Conservation (phyloP, 2,888 invertebrate genomes). For the Hirtodrosophila histrioides region DNA sequence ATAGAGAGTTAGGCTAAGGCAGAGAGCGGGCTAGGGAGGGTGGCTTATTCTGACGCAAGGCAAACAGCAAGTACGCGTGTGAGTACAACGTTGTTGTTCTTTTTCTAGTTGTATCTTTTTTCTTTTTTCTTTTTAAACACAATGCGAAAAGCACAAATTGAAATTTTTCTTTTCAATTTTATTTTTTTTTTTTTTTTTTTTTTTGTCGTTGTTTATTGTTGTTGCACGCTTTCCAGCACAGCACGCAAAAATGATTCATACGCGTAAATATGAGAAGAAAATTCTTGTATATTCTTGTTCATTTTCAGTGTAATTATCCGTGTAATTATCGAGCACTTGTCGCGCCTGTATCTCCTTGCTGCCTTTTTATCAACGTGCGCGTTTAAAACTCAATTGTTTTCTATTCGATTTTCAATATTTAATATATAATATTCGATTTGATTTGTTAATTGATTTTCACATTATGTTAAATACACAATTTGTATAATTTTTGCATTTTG, state of each 20-base stretch:
- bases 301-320: constrained; percentile 31
- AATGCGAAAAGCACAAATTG: too few species aligned
- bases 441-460: constrained; percentile 7
- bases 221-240: constrained; percentile 50
- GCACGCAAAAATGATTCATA: constrained; percentile 50
- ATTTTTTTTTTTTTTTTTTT: constrained; percentile 3
- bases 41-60: constrained; percentile 66
- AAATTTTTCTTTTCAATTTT: constrained; percentile 17
- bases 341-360: constrained; percentile 25
- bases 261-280: constrained; percentile 24
- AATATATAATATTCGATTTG: constrained; percentile 4
- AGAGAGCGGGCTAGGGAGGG: constrained; percentile 21
- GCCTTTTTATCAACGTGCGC: constrained; percentile 17
- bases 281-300: constrained; percentile 1
- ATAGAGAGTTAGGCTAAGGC: constrained; percentile 1
- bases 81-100: constrained; percentile 34
- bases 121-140: constrained; percentile 6
- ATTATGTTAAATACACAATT: constrained; percentile 5
- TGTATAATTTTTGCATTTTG: constrained; percentile 4
- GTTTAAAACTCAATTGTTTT: constrained; percentile 35
- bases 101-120: background rate
- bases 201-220: constrained; percentile 42
- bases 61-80: constrained; percentile 42
- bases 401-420: constrained; percentile 3
- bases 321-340: constrained; percentile 55